Evolutionary conservation across 2,113 vertebrate genomes (phyloP).

Genomic region (Entelurus aequoreus): DNA sequence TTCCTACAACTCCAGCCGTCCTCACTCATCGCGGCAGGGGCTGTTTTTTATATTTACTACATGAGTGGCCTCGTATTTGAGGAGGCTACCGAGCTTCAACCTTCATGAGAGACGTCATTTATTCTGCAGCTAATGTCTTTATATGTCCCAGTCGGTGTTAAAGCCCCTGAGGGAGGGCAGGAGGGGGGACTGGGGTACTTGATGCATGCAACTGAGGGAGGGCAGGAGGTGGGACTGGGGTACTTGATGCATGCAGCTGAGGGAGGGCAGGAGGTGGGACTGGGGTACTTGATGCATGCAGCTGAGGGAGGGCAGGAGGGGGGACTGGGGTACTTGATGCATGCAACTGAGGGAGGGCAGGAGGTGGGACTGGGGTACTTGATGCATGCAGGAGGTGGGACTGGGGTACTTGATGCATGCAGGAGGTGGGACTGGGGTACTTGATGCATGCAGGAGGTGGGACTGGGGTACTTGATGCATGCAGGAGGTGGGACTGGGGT

Average conservation of each 20-base stretch:
- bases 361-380: no score
- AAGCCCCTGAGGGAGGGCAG: conserved; percentile 42
- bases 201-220: conserved; percentile 46
- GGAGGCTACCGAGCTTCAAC: conserved; percentile 44
- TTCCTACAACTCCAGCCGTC: conserved; percentile 8
- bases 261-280: no score
- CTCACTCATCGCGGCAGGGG: conserved; percentile 16
- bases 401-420: no score
- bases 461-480: no score
- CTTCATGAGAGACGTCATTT: conserved; percentile 57
- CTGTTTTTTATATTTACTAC: conserved; percentile 25
- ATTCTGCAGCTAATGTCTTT: conserved; percentile 60
- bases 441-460: no score
- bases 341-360: conserved; percentile 15
- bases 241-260: conserved; percentile 14
- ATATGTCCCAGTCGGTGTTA: conserved; percentile 51
- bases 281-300: no score
- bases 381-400: no score
- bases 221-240: conserved; percentile 1
- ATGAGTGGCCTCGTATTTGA: conserved; percentile 17
- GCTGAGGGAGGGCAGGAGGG: conserved; percentile 14
- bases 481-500: no score
- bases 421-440: no score
- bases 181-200: conserved; percentile 37
- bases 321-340: no score